A percentile compares a stretch with the other conserved stretches of the same genome.
These are phyloP conservation scores for Calliopum simillimum DNA, from an alignment of 2,888 invertebrate species.

Conservation along the genomic window DNA sequence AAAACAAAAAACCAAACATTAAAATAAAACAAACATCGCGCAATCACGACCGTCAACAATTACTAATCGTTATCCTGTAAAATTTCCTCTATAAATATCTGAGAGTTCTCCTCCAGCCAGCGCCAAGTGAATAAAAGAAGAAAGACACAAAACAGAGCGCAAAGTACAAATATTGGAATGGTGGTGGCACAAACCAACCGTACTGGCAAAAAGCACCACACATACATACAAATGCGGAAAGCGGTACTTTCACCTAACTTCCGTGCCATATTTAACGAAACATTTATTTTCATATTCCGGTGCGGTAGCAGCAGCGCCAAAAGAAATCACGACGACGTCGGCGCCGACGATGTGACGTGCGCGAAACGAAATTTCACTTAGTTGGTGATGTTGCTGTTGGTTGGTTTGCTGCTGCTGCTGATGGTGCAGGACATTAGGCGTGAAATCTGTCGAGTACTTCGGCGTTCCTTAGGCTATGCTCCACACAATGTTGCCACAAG, in stretches of 20 bases:
- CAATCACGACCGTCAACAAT: constrained; percentile 9
- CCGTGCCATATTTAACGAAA: constrained; percentile 13
- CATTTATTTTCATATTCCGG: constrained; percentile 19
- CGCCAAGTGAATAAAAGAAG: neutral
- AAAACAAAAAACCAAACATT: neutral
- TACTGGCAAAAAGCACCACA: neutral
- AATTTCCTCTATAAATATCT: neutral
- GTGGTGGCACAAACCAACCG: too few relatives aligned
- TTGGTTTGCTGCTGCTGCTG: neutral
- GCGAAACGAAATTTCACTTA: neutral
- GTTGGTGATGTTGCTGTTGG: constrained; percentile 1
- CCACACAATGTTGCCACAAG: neutral
- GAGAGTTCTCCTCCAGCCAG: neutral
- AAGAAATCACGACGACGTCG: neutral
- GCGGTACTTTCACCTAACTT: constrained; percentile 1
- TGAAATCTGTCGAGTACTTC: neutral
- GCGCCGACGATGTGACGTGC: neutral
- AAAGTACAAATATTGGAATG: too few relatives aligned
- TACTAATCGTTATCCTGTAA: constrained; percentile 12
- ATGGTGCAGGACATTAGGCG: neutral
- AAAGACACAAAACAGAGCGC: neutral
- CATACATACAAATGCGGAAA: neutral
- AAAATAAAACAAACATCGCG: neutral
- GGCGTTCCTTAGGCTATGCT: neutral
- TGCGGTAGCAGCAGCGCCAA: neutral